phyloP scores from a whole-genome alignment of 2,113 vertebrate species.

The Ailurus styani region DNA sequence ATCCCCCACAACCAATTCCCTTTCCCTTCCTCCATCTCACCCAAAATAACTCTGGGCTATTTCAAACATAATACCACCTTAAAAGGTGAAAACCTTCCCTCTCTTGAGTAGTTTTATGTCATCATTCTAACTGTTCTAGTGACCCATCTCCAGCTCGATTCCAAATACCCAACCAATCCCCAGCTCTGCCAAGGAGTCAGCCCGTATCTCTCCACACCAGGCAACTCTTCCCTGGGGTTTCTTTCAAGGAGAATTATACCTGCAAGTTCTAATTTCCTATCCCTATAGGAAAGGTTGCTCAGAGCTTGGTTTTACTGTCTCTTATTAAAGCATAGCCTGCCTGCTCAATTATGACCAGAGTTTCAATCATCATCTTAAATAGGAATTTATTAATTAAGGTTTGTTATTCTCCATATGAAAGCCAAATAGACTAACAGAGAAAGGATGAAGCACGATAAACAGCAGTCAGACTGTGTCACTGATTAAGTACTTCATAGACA shows the following conservation, averaged over 20 bases:
- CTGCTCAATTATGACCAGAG: background rate
- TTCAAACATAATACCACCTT: background rate
- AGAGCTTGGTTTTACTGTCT: conserved; percentile 3
- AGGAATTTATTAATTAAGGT: conserved; percentile 4
- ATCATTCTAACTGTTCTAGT: background rate
- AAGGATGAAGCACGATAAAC: background rate
- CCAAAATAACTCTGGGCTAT: background rate
- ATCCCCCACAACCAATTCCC: background rate
- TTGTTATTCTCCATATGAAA: conserved; percentile 37
- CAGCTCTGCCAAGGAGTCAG: background rate
- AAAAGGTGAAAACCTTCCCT: background rate
- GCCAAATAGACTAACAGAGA: conserved; percentile 3
- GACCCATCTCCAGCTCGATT: background rate
- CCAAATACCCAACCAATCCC: background rate
- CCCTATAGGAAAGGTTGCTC: conserved; percentile 28
- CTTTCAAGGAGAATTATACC: background rate
- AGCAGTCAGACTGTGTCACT: background rate
- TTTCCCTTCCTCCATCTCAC: background rate
- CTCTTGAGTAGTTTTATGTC: background rate
- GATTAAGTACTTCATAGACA: background rate
- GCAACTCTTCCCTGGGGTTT: background rate
- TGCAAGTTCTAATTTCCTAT: conserved; percentile 36
- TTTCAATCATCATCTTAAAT: conserved; percentile 35
- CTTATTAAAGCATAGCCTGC: background rate
- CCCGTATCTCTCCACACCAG: background rate